A percentile compares a stretch with the other conserved stretches of the same genome.
Evolutionary conservation across 2,797 vertebrate species (phyloP).

Genomic region (Heteromormyrus szaboi): DNA sequence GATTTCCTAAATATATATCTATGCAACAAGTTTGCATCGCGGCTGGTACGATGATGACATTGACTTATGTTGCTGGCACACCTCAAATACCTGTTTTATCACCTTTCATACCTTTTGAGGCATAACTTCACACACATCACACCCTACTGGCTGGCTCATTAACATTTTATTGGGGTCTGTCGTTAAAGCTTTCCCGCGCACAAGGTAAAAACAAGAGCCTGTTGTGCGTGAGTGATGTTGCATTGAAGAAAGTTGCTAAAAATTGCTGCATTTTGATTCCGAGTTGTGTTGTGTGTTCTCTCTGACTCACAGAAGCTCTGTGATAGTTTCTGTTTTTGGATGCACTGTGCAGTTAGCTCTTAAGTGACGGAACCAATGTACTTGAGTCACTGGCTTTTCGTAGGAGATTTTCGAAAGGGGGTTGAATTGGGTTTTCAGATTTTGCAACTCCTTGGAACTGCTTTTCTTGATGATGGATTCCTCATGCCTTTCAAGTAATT

Average conservation of each 20-base stretch:
- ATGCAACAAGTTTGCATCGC: not conserved
- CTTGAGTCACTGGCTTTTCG: not conserved
- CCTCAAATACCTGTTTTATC: not conserved
- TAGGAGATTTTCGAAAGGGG: not conserved
- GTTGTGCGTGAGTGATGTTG: not conserved
- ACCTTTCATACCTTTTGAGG: not conserved
- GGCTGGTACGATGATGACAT: not conserved
- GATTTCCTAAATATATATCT: not conserved
- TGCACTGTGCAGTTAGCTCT: conserved; percentile 21
- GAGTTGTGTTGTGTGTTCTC: conserved; percentile 35
- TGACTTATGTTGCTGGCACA: not conserved
- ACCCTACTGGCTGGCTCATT: not conserved
- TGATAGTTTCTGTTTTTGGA: conserved; percentile 34
- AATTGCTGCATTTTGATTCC: conserved; percentile 50
- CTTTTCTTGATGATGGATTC: not conserved
- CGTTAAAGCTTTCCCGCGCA: not conserved
- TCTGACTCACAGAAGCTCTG: conserved; percentile 37
- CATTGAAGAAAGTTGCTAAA: conserved; percentile 28
- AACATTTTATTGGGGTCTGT: not conserved
- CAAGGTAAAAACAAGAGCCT: not conserved
- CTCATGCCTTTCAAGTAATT: not conserved
- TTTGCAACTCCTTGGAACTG: not conserved
- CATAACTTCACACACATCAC: not conserved
- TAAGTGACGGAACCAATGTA: not conserved
- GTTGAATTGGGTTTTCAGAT: not conserved